These are phyloP conservation scores for Ormia ochracea DNA, from an alignment of 2,888 invertebrate species.

Conservation along the genomic window DNA sequence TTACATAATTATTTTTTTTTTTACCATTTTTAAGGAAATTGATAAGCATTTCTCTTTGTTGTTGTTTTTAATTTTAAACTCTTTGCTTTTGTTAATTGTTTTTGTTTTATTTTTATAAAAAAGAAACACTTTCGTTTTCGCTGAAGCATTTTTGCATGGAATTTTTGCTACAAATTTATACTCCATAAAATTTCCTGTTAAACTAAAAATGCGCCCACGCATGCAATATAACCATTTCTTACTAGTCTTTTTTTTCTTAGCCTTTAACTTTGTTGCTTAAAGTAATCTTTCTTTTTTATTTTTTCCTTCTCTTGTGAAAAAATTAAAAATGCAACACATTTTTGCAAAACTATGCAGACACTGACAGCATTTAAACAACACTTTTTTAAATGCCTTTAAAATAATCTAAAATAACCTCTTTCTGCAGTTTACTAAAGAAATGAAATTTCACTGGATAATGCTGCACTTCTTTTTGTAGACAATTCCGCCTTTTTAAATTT, in stretches of 20 bases:
- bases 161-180: slow-evolving; percentile 37
- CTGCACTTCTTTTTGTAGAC: no score
- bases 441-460: no score
- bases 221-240: slow-evolving; percentile 53
- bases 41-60: slow-evolving; percentile 59
- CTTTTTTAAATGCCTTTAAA: no score
- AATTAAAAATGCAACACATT: no score
- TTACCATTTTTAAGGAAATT: slow-evolving; percentile 56
- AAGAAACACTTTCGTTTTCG: slow-evolving; percentile 56
- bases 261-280: background rate
- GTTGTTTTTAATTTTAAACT: background rate
- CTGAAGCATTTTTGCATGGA: slow-evolving; percentile 5
- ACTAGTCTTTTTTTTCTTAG: background rate
- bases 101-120: background rate
- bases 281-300: slow-evolving; percentile 24
- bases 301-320: slow-evolving; percentile 11
- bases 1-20: slow-evolving; percentile 45
- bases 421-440: no score
- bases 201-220: slow-evolving; percentile 62
- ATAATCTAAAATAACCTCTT: no score
- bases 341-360: no score
- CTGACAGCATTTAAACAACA: no score
- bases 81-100: slow-evolving; percentile 1
- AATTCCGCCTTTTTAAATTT: no score
- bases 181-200: slow-evolving; percentile 59